A percentile compares a stretch with the other conserved stretches of the same genome.
phyloP scores from a whole-genome alignment of 2,888 invertebrate genomes.

The Myopa testacea region DNA sequence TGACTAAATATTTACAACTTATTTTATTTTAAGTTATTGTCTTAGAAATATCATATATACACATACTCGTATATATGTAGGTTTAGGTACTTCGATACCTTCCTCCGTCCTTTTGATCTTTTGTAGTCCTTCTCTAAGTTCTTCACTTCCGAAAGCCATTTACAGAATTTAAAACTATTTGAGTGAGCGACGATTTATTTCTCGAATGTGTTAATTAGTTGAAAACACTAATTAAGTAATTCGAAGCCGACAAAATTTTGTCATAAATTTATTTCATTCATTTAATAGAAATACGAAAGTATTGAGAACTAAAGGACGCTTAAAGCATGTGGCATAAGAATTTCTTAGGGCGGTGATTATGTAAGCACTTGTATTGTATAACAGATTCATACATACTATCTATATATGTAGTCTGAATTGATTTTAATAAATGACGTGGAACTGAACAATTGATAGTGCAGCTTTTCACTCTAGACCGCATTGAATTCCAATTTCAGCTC shows the following conservation, averaged over 20 bases:
- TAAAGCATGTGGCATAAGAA: no score
- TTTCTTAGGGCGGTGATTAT: no score
- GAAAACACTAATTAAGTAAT: conserved; percentile 7
- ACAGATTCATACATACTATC: no score
- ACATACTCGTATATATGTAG: background rate
- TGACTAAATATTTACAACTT: background rate
- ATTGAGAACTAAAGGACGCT: no score
- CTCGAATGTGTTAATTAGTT: conserved; percentile 15
- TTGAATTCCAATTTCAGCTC: no score
- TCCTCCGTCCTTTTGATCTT: background rate
- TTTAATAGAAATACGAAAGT: no score
- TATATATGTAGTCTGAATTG: no score
- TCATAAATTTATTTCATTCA: background rate
- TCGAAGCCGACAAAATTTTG: conserved; percentile 10
- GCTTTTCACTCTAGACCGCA: no score
- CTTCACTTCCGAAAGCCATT: background rate
- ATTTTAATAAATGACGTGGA: no score
- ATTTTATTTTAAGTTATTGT: background rate
- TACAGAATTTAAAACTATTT: background rate
- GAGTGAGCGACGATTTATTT: background rate
- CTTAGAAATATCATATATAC: background rate
- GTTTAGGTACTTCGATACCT: background rate
- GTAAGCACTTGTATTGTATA: no score
- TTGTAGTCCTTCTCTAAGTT: background rate
- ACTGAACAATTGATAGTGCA: no score